These are phyloP conservation scores for Heliconius congener DNA, from an alignment of 1,140 invertebrate species.

Conservation along the genomic window DNA sequence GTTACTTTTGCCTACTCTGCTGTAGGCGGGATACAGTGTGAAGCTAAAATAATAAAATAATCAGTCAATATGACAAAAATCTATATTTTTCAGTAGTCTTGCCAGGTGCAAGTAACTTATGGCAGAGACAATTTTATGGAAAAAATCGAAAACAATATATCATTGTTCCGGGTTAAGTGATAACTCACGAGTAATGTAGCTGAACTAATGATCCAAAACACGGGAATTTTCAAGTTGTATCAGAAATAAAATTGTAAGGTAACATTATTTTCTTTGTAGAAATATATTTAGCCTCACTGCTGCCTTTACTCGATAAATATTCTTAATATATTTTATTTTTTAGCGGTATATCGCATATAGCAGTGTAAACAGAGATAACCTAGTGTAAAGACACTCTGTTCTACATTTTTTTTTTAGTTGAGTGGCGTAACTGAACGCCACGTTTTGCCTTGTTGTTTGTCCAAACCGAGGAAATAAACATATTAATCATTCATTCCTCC, in stretches of 20 bases:
- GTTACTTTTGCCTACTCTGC: background rate
- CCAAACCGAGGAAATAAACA: too few relatives aligned
- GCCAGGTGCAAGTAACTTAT: background rate
- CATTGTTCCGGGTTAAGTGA: slow-evolving; percentile 8
- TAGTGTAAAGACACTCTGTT: too few relatives aligned
- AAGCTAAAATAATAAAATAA: background rate
- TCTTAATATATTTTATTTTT: too few relatives aligned
- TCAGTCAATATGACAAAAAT: background rate
- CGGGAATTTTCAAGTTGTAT: background rate
- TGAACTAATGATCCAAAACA: slow-evolving; percentile 4
- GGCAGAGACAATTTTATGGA: background rate
- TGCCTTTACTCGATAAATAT: background rate
- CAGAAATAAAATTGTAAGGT: background rate
- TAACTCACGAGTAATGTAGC: slow-evolving; percentile 7
- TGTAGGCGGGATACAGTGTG: background rate
- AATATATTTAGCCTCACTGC: background rate
- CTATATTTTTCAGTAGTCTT: background rate
- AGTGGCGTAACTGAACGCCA: too few relatives aligned
- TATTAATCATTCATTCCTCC: too few relatives aligned
- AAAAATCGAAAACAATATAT: slow-evolving; percentile 9
- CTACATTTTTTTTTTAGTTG: too few relatives aligned
- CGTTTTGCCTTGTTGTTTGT: too few relatives aligned
- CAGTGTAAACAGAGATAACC: too few relatives aligned
- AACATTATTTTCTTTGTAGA: background rate
- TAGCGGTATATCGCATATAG: too few relatives aligned